Conservation (phyloP, 2,797 vertebrate species). For the Leucoraja ocellata region DNA sequence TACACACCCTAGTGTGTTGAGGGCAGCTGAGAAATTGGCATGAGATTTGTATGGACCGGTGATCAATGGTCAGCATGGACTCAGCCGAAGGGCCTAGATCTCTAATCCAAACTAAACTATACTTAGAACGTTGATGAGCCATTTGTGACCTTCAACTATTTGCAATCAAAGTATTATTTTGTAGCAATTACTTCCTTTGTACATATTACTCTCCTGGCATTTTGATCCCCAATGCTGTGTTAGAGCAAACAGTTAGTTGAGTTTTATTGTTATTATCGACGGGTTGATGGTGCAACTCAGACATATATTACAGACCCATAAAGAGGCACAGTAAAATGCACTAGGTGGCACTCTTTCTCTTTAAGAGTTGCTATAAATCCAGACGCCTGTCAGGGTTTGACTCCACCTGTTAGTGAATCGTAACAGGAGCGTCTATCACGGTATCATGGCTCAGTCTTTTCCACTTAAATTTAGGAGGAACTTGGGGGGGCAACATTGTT, state of each 20-base stretch:
- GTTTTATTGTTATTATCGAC: neutral
- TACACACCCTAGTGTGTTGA: no score
- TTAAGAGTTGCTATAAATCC: neutral
- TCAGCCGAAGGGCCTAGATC: no score
- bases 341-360: conserved; percentile 7
- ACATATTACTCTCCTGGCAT: neutral
- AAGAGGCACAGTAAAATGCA: neutral
- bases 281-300: neutral
- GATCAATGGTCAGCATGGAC: no score
- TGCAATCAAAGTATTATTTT: no score
- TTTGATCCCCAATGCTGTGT: neutral
- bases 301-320: neutral
- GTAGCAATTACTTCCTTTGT: no score
- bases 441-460: neutral
- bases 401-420: neutral
- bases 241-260: neutral
- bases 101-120: neutral
- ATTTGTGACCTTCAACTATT: neutral
- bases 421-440: neutral
- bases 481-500: no score
- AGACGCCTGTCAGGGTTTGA: neutral
- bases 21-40: no score
- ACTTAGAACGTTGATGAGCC: neutral
- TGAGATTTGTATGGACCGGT: no score
- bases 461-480: no score